Evolutionary conservation across 2,113 vertebrate genomes (phyloP).

Genomic region (Perca fluviatilis): DNA sequence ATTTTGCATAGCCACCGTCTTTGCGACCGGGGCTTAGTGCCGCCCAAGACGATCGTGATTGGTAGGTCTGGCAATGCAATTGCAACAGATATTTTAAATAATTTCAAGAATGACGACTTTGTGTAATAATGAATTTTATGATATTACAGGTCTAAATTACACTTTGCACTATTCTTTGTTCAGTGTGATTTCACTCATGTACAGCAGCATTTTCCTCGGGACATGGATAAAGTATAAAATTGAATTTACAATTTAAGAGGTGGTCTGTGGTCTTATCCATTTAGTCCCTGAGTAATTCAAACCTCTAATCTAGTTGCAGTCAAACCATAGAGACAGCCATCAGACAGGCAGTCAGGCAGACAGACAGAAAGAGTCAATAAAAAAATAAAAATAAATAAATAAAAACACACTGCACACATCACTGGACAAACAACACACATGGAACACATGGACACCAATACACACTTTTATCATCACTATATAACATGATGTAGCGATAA

Average conservation of each 20-base stretch:
- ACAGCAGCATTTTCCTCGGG: too few relatives aligned
- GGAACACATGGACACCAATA: constrained; percentile 6
- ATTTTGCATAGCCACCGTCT: too few relatives aligned
- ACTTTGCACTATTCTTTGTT: too few relatives aligned
- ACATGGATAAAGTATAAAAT: too few relatives aligned
- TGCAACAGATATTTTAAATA: too few relatives aligned
- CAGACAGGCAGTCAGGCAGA: constrained; percentile 32
- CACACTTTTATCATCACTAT: constrained; percentile 21
- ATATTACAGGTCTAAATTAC: too few relatives aligned
- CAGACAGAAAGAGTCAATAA: constrained; percentile 58
- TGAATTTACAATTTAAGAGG: background rate
- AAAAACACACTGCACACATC: constrained; percentile 47
- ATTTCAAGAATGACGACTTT: too few relatives aligned
- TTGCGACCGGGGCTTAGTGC: too few relatives aligned
- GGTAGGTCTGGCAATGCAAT: too few relatives aligned
- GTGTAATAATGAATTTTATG: too few relatives aligned
- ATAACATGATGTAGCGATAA: background rate
- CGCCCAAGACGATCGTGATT: too few relatives aligned
- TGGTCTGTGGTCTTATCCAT: background rate
- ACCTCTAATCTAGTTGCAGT: constrained; percentile 41
- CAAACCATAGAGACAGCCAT: constrained; percentile 18
- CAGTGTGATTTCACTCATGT: too few relatives aligned
- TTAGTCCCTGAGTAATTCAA: background rate
- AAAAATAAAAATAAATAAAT: constrained; percentile 25
- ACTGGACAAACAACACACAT: constrained; percentile 31